These are phyloP conservation scores for Torymus auratus DNA, from an alignment of 2,888 invertebrate genomes.

Conservation along the genomic window DNA sequence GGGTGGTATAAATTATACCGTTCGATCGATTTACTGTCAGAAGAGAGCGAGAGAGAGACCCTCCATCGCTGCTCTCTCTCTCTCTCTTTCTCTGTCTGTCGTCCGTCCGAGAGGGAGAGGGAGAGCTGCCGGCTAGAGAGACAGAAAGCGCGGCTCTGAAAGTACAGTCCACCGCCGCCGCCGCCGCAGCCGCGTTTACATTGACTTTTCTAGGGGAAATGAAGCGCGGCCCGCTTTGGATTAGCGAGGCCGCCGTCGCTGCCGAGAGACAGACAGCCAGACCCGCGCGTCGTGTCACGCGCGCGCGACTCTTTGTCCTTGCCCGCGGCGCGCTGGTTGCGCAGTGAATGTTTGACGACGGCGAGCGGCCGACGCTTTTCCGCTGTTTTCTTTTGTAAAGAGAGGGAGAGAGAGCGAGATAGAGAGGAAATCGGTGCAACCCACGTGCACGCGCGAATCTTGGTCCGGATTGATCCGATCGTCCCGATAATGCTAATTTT, in stretches of 20 bases:
- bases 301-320: not conserved
- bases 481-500: too few species aligned
- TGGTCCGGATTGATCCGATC: too few species aligned
- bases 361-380: too few species aligned
- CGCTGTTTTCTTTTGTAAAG: too few species aligned
- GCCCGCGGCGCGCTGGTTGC: not conserved
- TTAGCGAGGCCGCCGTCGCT: constrained; percentile 36
- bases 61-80: constrained; percentile 63
- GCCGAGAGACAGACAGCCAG: not conserved
- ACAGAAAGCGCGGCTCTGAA: constrained; percentile 16
- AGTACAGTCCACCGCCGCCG: not conserved
- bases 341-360: too few species aligned
- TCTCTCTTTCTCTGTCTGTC: constrained; percentile 50
- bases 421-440: too few species aligned
- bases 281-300: too few species aligned
- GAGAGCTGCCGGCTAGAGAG: not conserved
- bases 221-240: constrained; percentile 53
- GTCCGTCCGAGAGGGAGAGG: not conserved
- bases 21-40: constrained; percentile 77
- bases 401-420: too few species aligned
- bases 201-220: constrained; percentile 56
- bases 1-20: constrained; percentile 77
- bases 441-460: too few species aligned
- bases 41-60: constrained; percentile 60
- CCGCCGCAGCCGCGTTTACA: constrained; percentile 28